Conservation (phyloP, 2,888 invertebrate species). For the Clusia tigrina region DNA sequence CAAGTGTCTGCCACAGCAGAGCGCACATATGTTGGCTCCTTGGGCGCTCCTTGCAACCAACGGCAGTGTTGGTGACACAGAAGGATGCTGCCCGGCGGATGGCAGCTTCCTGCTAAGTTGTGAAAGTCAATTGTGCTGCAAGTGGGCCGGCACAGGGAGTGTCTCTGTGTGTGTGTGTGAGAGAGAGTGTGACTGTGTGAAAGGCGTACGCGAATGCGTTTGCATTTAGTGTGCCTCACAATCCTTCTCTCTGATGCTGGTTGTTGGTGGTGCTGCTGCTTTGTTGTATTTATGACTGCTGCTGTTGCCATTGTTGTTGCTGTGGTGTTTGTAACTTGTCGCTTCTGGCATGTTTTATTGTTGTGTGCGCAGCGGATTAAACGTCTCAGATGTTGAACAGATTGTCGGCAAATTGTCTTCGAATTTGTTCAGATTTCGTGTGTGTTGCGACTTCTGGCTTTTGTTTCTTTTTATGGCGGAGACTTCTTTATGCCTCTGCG, state of each 20-base stretch:
- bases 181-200: conserved; percentile 12
- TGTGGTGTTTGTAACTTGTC: not conserved
- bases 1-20: conserved; percentile 1
- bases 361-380: conserved; percentile 13
- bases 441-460: conserved; percentile 4
- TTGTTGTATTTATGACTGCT: not conserved
- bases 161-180: too few relatives aligned
- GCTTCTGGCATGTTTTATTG: not conserved
- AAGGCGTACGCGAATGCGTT: too few relatives aligned
- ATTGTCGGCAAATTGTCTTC: conserved; percentile 20
- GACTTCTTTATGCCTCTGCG: not conserved
- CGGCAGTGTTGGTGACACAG: not conserved
- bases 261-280: not conserved
- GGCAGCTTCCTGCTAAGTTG: not conserved
- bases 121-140: conserved; percentile 5
- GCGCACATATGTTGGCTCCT: conserved; percentile 1
- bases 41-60: not conserved
- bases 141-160: too few relatives aligned
- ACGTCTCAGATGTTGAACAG: conserved; percentile 25
- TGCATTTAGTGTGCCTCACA: conserved; percentile 9
- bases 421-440: not conserved
- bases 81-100: not conserved
- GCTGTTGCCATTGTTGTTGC: not conserved
- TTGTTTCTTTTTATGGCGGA: not conserved
- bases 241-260: too few relatives aligned